Evolutionary conservation across 2,113 vertebrate genomes (phyloP).

Genomic region (Muscicapa adusta): DNA sequence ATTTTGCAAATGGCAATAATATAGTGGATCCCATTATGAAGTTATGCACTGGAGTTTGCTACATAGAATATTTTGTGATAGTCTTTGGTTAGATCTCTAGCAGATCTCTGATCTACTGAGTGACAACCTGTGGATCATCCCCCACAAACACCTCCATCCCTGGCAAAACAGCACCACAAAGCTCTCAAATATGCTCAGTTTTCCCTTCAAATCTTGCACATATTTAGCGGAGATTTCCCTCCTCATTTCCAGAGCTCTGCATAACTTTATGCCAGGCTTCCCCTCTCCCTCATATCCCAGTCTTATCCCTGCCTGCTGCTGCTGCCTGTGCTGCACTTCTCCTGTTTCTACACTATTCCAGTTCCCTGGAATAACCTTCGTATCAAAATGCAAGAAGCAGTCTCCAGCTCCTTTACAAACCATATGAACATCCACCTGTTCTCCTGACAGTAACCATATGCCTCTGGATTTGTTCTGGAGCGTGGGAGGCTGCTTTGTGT

Average conservation of each 20-base stretch:
- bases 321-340: background rate
- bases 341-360: background rate
- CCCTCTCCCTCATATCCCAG: background rate
- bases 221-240: background rate
- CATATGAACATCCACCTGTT: slow-evolving; percentile 51
- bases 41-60: background rate
- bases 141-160: background rate
- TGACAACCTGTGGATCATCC: background rate
- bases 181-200: background rate
- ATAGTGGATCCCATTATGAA: background rate
- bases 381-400: slow-evolving; percentile 13
- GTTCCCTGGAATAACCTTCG: slow-evolving; percentile 21
- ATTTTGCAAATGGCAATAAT: background rate
- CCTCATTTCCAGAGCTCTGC: background rate
- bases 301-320: background rate
- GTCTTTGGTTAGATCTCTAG: background rate
- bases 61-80: background rate
- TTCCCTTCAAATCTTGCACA: background rate
- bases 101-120: background rate
- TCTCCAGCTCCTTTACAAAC: slow-evolving; percentile 11
- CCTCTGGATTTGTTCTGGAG: slow-evolving; percentile 17
- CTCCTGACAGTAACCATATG: slow-evolving; percentile 54
- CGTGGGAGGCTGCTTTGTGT: background rate
- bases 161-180: background rate
- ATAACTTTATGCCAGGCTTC: background rate